Base-by-base conservation (phyloP, 2,797 vertebrate genomes). In the Pangasius larnaudii region DNA sequence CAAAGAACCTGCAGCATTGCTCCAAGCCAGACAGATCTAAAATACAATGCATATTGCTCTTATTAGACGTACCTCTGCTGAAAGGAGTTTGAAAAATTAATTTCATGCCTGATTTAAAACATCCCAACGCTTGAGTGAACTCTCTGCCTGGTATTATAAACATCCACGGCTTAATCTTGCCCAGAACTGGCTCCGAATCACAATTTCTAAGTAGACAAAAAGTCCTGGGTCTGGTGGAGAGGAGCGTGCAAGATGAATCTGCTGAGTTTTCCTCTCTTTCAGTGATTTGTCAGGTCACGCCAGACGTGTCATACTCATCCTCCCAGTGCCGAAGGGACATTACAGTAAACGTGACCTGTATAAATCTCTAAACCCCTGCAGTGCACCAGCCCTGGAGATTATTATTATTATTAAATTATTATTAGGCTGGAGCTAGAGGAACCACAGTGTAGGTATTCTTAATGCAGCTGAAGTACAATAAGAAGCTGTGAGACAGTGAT, bases 91-190 rank as follows among this genome's bases (percentile, higher is more conserved):
- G 91, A 91, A 93, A 94, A 95, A 95, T 95, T 94, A 94, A 95
- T 95, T 94, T 94, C 94, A 94, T 94, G 95, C 92, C 93, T 94
- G 95, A 96, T 95, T 95, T 94, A 93, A 93, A 93, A 87, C 92
- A 92, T 51, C 90, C 85, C 84, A 90, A 90, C 69, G 90, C 93
- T 88, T 93, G 91, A 94, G 88, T 81, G 91, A 92, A 90, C 90
- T 90, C 91, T 75, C 82, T 84, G 91, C 93, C 92, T 91, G 93
- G 94, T 93, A 93, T 92, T 92, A 93, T 95, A 94, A 94, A 93
- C 93, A 93, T 92, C 90, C 89, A 89, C 59, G 51, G 90, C 93
- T 93, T 94, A 92, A 94, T 94, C 93, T 92, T 8, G 19, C 77
- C 75, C 58, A 0, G 88, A 86, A 91, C 88, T 90, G 82, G 69